These are phyloP conservation scores for Butorides virescens DNA, from an alignment of 2,113 vertebrate species.

Conservation along the genomic window DNA sequence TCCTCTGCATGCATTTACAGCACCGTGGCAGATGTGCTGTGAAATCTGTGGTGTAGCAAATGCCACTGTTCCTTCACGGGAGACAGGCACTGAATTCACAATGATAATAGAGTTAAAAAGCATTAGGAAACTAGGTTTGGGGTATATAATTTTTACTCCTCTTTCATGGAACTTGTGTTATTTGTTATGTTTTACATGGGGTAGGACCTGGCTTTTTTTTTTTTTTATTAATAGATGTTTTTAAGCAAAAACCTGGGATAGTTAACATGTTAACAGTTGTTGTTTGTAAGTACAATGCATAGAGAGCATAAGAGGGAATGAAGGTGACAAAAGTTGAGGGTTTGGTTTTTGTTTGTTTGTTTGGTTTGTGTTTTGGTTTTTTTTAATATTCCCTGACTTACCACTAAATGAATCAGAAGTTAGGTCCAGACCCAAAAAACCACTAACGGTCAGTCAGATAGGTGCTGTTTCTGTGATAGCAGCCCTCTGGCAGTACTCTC, in stretches of 20 bases:
- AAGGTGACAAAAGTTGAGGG: background rate
- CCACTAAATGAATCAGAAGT: constrained; percentile 13
- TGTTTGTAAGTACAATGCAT: background rate
- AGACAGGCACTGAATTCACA: constrained; percentile 61
- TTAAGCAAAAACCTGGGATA: background rate
- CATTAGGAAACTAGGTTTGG: background rate
- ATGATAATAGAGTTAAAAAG: constrained; percentile 36
- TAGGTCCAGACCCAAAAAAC: background rate
- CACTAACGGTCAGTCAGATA: background rate
- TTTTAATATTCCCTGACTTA: background rate
- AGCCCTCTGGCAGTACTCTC: background rate
- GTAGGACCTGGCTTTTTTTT: background rate
- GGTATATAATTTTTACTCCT: background rate
- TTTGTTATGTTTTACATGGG: background rate
- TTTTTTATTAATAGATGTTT: background rate
- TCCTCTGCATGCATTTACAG: constrained; percentile 61
- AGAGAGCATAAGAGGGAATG: background rate
- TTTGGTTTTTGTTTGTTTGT: background rate
- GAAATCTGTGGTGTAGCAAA: constrained; percentile 67
- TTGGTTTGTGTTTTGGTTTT: background rate
- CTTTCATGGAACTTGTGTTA: background rate
- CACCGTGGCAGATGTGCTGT: constrained; percentile 64
- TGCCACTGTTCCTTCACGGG: constrained; percentile 58
- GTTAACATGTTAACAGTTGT: background rate
- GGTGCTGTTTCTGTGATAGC: background rate